phyloP scores from a whole-genome alignment of 2,797 vertebrate species.

The Pampus argenteus region DNA sequence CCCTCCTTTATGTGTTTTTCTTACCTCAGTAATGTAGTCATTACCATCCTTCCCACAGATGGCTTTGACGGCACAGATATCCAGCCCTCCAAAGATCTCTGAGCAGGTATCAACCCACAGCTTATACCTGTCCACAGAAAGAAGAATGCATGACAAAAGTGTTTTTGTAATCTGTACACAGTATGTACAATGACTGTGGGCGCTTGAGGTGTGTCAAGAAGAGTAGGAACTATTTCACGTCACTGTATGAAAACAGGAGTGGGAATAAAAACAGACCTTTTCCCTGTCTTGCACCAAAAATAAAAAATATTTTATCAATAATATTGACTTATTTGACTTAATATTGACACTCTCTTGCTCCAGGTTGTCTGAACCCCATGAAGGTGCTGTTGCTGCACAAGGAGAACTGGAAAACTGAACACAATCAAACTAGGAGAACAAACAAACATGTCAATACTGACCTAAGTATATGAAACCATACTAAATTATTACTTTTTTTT shows the following conservation, averaged over 20 bases:
- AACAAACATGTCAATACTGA: constrained; percentile 15
- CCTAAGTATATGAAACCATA: neutral
- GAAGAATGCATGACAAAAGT: neutral
- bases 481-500: neutral
- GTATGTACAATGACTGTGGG: neutral
- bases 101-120: constrained; percentile 96
- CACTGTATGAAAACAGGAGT: neutral
- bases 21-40: constrained; percentile 99
- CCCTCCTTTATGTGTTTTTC: constrained; percentile 12
- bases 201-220: neutral
- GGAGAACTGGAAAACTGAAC: constrained; percentile 13
- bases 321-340: constrained; percentile 19
- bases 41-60: constrained; percentile 98
- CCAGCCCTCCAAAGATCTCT: constrained; percentile 95
- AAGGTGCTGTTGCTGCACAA: neutral
- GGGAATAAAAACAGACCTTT: neutral
- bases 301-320: constrained; percentile 10
- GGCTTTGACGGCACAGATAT: constrained; percentile 98
- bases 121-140: constrained; percentile 85
- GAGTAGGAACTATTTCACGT: constrained; percentile 5
- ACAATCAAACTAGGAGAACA: constrained; percentile 3
- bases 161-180: neutral
- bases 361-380: neutral
- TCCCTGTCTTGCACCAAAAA: neutral
- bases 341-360: neutral